Conservation (phyloP, 2,797 vertebrate genomes). For the Leptoclinus maculatus region DNA sequence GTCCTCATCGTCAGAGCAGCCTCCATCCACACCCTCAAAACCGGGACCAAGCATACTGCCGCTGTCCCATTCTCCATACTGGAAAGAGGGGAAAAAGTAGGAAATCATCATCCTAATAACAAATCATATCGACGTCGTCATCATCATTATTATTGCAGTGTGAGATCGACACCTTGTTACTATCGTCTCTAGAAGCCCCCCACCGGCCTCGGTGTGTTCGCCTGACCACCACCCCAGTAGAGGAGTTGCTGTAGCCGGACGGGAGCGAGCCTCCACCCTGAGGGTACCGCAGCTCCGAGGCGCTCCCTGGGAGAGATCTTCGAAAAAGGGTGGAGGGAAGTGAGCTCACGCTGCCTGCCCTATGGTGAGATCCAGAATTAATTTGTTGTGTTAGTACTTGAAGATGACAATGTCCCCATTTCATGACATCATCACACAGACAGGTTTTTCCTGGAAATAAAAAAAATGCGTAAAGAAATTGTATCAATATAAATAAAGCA, state of each 20-base stretch:
- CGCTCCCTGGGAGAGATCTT: slow-evolving; percentile 93
- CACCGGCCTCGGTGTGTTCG: slow-evolving; percentile 88
- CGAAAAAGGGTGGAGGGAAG: slow-evolving; percentile 83
- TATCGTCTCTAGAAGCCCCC: slow-evolving; percentile 87
- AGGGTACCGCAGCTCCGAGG: slow-evolving; percentile 92
- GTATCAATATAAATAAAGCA: slow-evolving; percentile 13
- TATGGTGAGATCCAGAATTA: slow-evolving; percentile 58
- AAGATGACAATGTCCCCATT: slow-evolving; percentile 27
- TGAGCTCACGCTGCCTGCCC: slow-evolving; percentile 82
- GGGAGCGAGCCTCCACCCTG: slow-evolving; percentile 88
- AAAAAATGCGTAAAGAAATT: background rate
- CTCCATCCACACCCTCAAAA: slow-evolving; percentile 79
- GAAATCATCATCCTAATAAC: background rate
- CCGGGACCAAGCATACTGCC: slow-evolving; percentile 79
- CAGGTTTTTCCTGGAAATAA: background rate
- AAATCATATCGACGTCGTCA: background rate
- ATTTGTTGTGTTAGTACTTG: slow-evolving; percentile 29
- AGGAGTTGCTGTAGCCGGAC: slow-evolving; percentile 86
- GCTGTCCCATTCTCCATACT: slow-evolving; percentile 90
- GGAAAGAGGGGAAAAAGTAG: background rate
- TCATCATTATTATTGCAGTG: background rate
- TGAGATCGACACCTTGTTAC: slow-evolving; percentile 84
- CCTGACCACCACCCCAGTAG: slow-evolving; percentile 87
- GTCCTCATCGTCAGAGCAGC: slow-evolving; percentile 87
- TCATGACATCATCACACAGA: slow-evolving; percentile 20